Conservation (phyloP, 2,113 vertebrate genomes). For the Otocyon megalotis region DNA sequence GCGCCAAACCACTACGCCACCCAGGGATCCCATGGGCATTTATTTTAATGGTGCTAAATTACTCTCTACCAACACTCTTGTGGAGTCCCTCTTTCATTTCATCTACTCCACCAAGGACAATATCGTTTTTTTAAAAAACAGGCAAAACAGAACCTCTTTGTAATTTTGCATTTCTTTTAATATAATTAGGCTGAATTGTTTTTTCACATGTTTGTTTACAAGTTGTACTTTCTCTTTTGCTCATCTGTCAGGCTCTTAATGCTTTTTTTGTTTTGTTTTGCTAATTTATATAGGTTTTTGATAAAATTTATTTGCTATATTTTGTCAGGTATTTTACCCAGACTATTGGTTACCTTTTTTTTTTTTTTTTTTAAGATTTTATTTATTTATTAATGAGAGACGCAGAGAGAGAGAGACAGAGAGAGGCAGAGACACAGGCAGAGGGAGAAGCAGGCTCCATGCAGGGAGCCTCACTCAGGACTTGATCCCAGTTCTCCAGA, state of each 20-base stretch:
- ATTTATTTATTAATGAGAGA: too few relatives aligned
- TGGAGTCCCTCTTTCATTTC: neutral
- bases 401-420: too few relatives aligned
- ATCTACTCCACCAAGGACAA: neutral
- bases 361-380: neutral
- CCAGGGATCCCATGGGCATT: neutral
- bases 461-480: too few relatives aligned
- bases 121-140: neutral
- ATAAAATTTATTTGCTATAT: neutral
- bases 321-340: neutral
- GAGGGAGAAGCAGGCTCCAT: too few relatives aligned
- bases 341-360: neutral
- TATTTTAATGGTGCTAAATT: constrained; percentile 15
- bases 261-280: neutral
- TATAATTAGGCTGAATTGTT: neutral
- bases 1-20: too few relatives aligned
- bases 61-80: neutral
- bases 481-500: too few relatives aligned
- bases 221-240: constrained; percentile 29
- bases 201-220: neutral
- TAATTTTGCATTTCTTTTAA: constrained; percentile 36
- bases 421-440: too few relatives aligned
- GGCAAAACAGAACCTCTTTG: neutral
- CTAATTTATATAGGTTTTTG: neutral
- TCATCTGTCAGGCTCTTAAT: neutral